Percentiles rank a stretch among this genome's conserved stretches.
phyloP scores from a whole-genome alignment of 1,140 invertebrate genomes.

The Drosophila bifasciata region DNA sequence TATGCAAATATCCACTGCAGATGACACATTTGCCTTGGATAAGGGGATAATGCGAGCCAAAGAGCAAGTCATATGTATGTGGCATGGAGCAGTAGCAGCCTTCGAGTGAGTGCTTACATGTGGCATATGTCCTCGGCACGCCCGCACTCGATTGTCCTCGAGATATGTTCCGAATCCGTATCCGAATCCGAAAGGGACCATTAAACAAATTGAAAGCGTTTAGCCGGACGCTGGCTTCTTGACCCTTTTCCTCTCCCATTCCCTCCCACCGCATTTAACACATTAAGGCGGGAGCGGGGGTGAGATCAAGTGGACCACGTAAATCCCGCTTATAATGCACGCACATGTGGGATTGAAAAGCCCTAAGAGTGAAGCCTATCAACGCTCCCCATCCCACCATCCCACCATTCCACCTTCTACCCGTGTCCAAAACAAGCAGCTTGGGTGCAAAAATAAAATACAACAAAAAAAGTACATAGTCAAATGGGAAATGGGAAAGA shows the following conservation, averaged over 20 bases:
- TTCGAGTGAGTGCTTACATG: slow-evolving; percentile 10
- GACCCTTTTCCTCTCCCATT: slow-evolving; percentile 44
- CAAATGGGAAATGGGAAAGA: slow-evolving; percentile 63
- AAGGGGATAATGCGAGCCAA: slow-evolving; percentile 55
- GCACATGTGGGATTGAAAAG: slow-evolving; percentile 62
- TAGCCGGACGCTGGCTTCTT: slow-evolving; percentile 73
- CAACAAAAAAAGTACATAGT: slow-evolving; percentile 24
- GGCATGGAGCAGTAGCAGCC: slow-evolving; percentile 1
- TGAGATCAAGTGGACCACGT: slow-evolving; percentile 76
- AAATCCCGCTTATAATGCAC: slow-evolving; percentile 78
- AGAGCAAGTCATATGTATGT: slow-evolving; percentile 25
- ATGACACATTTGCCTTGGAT: slow-evolving; percentile 67
- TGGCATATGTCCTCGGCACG: slow-evolving; percentile 65
- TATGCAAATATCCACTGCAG: slow-evolving; percentile 67
- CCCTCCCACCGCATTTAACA: slow-evolving; percentile 60
- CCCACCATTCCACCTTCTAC: not conserved
- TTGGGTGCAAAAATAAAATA: slow-evolving; percentile 47
- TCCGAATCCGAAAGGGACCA: slow-evolving; percentile 54
- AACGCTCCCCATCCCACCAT: slow-evolving; percentile 30
- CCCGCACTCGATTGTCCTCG: slow-evolving; percentile 62
- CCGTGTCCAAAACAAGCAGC: slow-evolving; percentile 41
- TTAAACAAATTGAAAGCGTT: slow-evolving; percentile 81
- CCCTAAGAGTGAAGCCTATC: slow-evolving; percentile 45
- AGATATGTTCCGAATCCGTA: slow-evolving; percentile 20
- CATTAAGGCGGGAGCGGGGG: slow-evolving; percentile 53